A percentile compares a stretch with the other conserved stretches of the same genome.
Conservation (phyloP, 2,888 invertebrate species). For the Hirtodrosophila trivittata region DNA sequence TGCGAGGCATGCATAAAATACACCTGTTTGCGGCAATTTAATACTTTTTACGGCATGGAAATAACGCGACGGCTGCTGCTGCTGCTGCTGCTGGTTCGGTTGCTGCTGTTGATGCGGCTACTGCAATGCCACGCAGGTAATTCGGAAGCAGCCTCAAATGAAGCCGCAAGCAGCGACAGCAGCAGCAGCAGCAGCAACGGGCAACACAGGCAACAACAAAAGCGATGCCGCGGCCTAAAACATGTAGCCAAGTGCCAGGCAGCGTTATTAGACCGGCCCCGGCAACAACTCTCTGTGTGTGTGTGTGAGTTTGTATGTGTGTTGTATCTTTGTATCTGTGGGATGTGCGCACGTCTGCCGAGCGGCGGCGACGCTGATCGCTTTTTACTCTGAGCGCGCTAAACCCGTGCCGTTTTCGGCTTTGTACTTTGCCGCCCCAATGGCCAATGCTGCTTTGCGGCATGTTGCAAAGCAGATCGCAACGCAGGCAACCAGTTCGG, state of each 20-base stretch:
- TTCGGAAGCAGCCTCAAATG: constrained; percentile 81
- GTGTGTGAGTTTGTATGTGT: constrained; percentile 19
- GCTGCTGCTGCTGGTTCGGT: constrained; percentile 12
- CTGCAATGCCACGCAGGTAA: constrained; percentile 78
- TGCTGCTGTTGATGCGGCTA: constrained; percentile 40
- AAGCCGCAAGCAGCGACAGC: constrained; percentile 57
- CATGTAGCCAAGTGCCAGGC: constrained; percentile 71
- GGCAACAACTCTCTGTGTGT: constrained; percentile 22
- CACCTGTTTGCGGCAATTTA: constrained; percentile 78
- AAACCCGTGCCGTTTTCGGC: constrained; percentile 82
- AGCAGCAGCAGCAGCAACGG: constrained; percentile 41
- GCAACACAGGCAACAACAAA: constrained; percentile 51
- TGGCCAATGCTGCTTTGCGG: constrained; percentile 68
- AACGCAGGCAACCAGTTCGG: constrained; percentile 17
- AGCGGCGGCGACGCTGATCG: constrained; percentile 67
- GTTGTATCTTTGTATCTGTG: constrained; percentile 55
- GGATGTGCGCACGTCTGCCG: constrained; percentile 68
- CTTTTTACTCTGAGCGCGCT: constrained; percentile 82
- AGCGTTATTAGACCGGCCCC: constrained; percentile 73
- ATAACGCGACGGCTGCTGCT: constrained; percentile 56
- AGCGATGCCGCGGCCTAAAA: constrained; percentile 66
- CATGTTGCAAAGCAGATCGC: constrained; percentile 81
- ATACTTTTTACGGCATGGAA: constrained; percentile 76
- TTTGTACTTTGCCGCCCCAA: constrained; percentile 80
- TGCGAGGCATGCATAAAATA: constrained; percentile 68